Evolutionary conservation across 2,888 invertebrate genomes (phyloP).

Genomic region (Ommatoiulus sabulosus): DNA sequence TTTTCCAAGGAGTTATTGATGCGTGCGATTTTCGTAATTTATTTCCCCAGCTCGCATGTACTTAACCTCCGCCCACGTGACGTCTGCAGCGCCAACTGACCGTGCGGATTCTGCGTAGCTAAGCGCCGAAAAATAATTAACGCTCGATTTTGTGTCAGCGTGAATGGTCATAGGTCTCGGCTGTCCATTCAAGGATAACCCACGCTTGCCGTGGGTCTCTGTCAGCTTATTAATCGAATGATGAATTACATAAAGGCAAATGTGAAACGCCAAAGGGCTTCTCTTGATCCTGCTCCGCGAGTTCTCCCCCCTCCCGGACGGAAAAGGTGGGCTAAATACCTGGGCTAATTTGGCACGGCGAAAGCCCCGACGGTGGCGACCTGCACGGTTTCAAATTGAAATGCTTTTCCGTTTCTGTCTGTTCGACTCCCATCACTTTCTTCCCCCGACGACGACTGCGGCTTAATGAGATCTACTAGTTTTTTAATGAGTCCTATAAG

Average conservation of each 20-base stretch:
- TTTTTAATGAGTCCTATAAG: slow-evolving; percentile 57
- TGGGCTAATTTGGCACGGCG: neutral
- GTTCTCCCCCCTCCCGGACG: neutral
- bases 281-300: neutral
- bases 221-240: slow-evolving; percentile 34
- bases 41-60: neutral
- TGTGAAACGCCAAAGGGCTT: neutral
- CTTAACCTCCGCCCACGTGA: slow-evolving; percentile 14
- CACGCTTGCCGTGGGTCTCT: slow-evolving; percentile 28
- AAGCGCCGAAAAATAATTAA: slow-evolving; percentile 21
- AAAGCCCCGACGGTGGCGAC: no score
- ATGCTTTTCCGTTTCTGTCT: slow-evolving; percentile 28
- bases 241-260: slow-evolving; percentile 10
- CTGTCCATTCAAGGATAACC: slow-evolving; percentile 28
- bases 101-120: neutral
- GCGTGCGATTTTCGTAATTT: neutral
- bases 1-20: neutral
- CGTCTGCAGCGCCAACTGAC: neutral
- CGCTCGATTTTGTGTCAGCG: slow-evolving; percentile 13
- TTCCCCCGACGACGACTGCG: neutral
- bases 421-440: slow-evolving; percentile 9
- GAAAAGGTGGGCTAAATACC: neutral
- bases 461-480: slow-evolving; percentile 55
- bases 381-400: neutral
- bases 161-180: slow-evolving; percentile 34